Conservation (phyloP, 2,113 vertebrate genomes). For the Ophiodon elongatus region DNA sequence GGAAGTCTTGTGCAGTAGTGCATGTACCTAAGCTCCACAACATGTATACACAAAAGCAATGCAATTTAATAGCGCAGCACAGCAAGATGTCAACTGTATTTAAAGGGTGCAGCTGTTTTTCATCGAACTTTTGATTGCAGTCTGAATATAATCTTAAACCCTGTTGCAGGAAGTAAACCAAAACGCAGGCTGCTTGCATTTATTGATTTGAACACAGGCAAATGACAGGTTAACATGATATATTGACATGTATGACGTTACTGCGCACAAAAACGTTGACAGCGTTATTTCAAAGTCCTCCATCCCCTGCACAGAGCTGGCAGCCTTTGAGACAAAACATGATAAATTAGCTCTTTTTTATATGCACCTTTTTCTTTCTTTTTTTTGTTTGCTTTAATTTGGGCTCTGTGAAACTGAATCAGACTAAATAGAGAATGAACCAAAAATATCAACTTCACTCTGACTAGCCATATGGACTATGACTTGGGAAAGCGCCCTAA, state of each 20-base stretch:
- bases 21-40: neutral
- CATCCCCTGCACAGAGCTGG: neutral
- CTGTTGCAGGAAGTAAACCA: neutral
- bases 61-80: too few species aligned
- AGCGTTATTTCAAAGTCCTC: neutral
- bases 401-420: neutral
- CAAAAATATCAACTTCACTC: neutral
- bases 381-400: neutral
- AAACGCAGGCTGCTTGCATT: too few species aligned
- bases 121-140: too few species aligned
- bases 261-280: too few species aligned
- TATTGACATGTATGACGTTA: too few species aligned
- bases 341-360: neutral
- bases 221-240: too few species aligned
- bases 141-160: neutral
- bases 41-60: neutral
- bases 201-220: neutral
- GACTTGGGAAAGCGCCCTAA: too few species aligned
- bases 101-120: neutral
- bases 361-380: neutral
- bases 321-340: neutral
- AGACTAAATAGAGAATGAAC: neutral
- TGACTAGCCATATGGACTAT: too few species aligned
- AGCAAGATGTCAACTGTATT: neutral
- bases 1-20: neutral